Conservation (phyloP, 2,113 vertebrate species). For the Nothobranchius kuhntae region DNA sequence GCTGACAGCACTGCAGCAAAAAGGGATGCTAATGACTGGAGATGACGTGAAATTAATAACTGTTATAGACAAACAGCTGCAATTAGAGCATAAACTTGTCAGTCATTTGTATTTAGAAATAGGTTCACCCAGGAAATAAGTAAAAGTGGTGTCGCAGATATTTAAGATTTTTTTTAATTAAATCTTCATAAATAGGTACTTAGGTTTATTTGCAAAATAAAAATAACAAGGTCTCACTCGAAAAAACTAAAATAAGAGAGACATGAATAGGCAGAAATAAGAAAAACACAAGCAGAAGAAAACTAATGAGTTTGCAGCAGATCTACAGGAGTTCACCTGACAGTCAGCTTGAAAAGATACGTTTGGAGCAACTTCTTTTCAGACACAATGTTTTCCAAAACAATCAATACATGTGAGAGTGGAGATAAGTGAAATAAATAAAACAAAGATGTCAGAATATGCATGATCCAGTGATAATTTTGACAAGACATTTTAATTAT, state of each 20-base stretch:
- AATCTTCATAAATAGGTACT: not conserved
- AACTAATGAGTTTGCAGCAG: too few species aligned
- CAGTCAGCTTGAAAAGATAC: too few species aligned
- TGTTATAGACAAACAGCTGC: slow-evolving; percentile 1
- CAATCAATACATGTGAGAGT: slow-evolving; percentile 10
- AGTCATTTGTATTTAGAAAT: not conserved
- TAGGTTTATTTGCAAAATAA: too few species aligned
- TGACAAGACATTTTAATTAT: too few species aligned
- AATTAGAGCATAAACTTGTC: slow-evolving; percentile 4
- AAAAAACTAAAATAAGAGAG: too few species aligned
- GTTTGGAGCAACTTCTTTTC: too few species aligned
- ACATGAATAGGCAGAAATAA: too few species aligned
- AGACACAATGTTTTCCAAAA: not conserved
- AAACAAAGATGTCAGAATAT: not conserved
- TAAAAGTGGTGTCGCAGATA: not conserved
- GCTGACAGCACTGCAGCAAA: slow-evolving; percentile 30
- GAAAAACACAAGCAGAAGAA: too few species aligned
- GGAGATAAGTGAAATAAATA: not conserved
- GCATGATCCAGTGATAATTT: too few species aligned
- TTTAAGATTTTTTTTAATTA: not conserved
- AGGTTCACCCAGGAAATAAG: not conserved
- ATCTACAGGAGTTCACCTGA: too few species aligned
- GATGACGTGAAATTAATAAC: slow-evolving; percentile 29
- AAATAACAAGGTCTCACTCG: too few species aligned
- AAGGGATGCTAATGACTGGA: slow-evolving; percentile 32